These are phyloP conservation scores for Collichthys lucidus DNA, from an alignment of 2,113 vertebrate species.

Conservation along the genomic window DNA sequence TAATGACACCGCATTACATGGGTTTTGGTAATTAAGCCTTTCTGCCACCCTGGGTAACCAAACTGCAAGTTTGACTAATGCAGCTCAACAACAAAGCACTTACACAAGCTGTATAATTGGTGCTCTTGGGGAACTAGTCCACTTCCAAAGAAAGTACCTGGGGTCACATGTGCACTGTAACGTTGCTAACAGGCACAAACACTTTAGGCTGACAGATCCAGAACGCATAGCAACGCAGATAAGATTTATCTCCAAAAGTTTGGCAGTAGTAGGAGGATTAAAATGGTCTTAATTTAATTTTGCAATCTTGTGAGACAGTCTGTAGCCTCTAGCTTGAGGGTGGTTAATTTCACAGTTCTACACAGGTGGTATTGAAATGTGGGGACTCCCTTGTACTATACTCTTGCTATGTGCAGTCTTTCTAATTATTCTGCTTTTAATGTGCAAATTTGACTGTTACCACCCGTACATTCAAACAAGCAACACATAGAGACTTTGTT, in stretches of 20 bases:
- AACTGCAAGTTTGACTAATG: slow-evolving; percentile 54
- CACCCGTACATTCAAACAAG: background rate
- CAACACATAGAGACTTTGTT: too few relatives aligned
- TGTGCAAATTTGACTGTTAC: background rate
- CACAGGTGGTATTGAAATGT: background rate
- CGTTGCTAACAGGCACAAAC: slow-evolving; percentile 27
- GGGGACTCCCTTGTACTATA: background rate
- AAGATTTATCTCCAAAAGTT: background rate
- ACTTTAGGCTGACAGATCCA: slow-evolving; percentile 21
- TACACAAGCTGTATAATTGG: slow-evolving; percentile 56
- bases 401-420: background rate
- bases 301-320: background rate
- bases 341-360: background rate
- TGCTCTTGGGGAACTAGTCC: slow-evolving; percentile 55
- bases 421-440: background rate
- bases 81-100: slow-evolving; percentile 47
- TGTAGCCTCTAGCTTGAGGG: background rate
- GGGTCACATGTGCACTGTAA: slow-evolving; percentile 27
- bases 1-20: slow-evolving; percentile 39
- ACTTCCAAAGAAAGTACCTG: slow-evolving; percentile 53
- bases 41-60: slow-evolving; percentile 44
- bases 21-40: slow-evolving; percentile 55
- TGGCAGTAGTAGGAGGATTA: background rate
- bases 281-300: background rate
- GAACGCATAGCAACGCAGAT: slow-evolving; percentile 21